Evolutionary conservation across 2,797 vertebrate genomes (phyloP).

Genomic region (Gadopsis marmoratus): DNA sequence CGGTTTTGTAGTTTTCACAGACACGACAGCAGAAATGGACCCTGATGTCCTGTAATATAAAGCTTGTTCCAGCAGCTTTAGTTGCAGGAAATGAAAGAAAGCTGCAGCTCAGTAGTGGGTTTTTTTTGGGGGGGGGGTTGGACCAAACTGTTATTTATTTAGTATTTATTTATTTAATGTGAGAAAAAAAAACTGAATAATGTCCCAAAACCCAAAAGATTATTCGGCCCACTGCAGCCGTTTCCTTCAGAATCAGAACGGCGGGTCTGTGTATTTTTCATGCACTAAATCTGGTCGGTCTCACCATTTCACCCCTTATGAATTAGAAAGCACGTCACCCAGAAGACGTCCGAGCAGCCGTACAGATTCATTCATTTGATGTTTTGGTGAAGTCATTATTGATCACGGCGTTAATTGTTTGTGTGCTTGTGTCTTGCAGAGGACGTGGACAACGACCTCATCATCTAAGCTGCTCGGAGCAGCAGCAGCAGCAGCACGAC

Average conservation of each 20-base stretch:
- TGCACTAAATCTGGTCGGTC: too few species aligned
- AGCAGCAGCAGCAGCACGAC: constrained; percentile 52
- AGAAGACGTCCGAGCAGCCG: background rate
- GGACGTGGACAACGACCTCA: constrained; percentile 96
- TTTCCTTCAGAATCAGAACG: too few species aligned
- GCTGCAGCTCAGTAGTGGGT: background rate
- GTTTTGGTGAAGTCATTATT: background rate
- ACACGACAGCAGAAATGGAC: background rate
- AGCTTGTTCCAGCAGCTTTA: background rate
- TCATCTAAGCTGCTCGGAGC: constrained; percentile 88
- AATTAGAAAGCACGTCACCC: too few species aligned
- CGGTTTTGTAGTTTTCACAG: background rate
- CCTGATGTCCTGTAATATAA: too few species aligned
- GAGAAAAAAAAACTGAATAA: background rate
- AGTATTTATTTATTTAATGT: background rate
- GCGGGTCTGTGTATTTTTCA: too few species aligned
- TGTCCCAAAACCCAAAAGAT: background rate
- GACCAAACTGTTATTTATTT: background rate
- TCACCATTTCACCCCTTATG: background rate
- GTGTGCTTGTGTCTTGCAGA: constrained; percentile 88
- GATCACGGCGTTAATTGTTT: background rate
- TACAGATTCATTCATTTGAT: background rate
- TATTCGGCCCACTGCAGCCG: background rate
- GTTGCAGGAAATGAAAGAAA: background rate
- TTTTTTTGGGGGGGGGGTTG: background rate